Conservation (phyloP, 2,113 vertebrate species). For the Scophthalmus maximus region DNA sequence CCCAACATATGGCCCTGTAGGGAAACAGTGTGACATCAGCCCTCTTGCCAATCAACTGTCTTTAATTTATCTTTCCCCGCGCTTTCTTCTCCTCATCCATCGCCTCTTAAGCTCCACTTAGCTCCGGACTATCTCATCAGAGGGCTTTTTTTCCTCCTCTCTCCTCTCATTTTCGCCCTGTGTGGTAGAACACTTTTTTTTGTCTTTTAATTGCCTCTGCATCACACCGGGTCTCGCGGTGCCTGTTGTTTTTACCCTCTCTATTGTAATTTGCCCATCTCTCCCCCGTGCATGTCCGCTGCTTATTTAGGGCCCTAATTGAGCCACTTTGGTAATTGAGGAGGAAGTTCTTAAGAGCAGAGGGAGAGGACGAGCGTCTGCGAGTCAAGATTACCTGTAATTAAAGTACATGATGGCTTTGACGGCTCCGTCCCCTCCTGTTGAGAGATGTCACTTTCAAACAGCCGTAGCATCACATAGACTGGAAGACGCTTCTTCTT, state of each 20-base stretch:
- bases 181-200: constrained; percentile 75
- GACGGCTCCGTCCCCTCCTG: constrained; percentile 78
- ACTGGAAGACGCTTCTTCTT: constrained; percentile 49
- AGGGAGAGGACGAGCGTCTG: constrained; percentile 70
- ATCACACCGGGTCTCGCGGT: constrained; percentile 56
- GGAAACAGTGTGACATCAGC: constrained; percentile 77
- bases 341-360: constrained; percentile 80
- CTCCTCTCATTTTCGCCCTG: constrained; percentile 72
- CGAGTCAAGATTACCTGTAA: constrained; percentile 83
- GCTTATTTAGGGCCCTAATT: constrained; percentile 81
- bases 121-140: constrained; percentile 70
- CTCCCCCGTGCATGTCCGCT: constrained; percentile 65
- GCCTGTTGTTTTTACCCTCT: constrained; percentile 80
- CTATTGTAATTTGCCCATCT: constrained; percentile 78
- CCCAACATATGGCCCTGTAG: constrained; percentile 79
- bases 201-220: constrained; percentile 81
- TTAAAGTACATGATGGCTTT: constrained; percentile 86
- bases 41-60: constrained; percentile 75
- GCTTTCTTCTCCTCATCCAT: constrained; percentile 66
- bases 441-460: constrained; percentile 77
- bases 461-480: constrained; percentile 56
- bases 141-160: constrained; percentile 51
- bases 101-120: constrained; percentile 76
- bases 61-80: constrained; percentile 72
- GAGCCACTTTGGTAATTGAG: constrained; percentile 85